A percentile compares a stretch with the other conserved stretches of the same genome.
Evolutionary conservation across 2,113 vertebrate species (phyloP).

Genomic region (Dicentrarchus labrax): DNA sequence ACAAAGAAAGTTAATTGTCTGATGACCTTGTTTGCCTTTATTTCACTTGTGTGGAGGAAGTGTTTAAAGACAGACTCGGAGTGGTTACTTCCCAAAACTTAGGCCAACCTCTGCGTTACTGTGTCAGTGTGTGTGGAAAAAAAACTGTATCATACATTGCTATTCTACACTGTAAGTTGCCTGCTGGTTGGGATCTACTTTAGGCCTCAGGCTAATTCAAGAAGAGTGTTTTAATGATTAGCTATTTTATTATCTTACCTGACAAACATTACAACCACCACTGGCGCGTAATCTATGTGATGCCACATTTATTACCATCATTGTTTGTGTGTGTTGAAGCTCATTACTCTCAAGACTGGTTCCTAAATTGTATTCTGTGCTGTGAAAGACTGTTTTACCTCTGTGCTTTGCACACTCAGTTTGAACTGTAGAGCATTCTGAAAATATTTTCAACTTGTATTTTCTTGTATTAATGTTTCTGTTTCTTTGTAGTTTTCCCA

Average conservation of each 20-base stretch:
- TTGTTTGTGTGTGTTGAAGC: not conserved
- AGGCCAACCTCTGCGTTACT: constrained; percentile 1
- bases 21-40: constrained; percentile 72
- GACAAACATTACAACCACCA: not conserved
- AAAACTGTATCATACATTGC: not conserved
- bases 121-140: constrained; percentile 3
- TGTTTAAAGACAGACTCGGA: constrained; percentile 18
- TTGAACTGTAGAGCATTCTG: constrained; percentile 28
- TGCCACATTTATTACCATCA: not conserved
- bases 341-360: not conserved
- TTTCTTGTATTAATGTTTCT: constrained; percentile 25
- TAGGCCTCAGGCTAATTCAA: constrained; percentile 18
- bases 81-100: constrained; percentile 6
- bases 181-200: not conserved
- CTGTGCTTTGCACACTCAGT: constrained; percentile 20
- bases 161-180: not conserved
- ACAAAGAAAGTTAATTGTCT: constrained; percentile 69
- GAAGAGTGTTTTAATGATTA: not conserved
- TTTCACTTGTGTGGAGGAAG: constrained; percentile 37
- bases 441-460: constrained; percentile 26
- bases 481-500: constrained; percentile 11
- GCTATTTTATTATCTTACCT: not conserved
- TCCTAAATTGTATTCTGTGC: constrained; percentile 7
- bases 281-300: not conserved
- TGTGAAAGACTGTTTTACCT: not conserved